Evolutionary conservation across 2,888 invertebrate genomes (phyloP), one percentile per base, ranked within the genome.

Genomic region (Mimachlamys varia): DNA sequence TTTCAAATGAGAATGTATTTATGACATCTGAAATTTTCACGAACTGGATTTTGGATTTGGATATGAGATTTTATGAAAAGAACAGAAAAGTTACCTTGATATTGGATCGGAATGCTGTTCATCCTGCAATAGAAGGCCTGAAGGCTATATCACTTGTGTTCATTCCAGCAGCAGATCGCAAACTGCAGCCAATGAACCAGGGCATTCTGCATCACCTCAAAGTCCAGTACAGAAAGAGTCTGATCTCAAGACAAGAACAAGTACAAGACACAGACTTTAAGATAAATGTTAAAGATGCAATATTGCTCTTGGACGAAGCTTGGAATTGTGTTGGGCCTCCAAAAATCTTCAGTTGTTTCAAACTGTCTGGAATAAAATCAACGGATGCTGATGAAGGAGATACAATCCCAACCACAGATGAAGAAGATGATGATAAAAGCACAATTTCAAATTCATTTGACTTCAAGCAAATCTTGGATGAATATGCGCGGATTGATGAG

Each of bases 1-100:
- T 76, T 76, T 76, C 76, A 76, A 76, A 27, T 76, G 17, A 76
- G 3, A 76, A 76, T 76, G 76, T 76, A 12, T 76, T 76, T 33
- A 76, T 76, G 76, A 76, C 76, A 33, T 76, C 76, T 22, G 76
- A 76, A 33, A 76, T 76, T 76, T 76, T 76, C 76, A 76, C 33
- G 0, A 27, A 76, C 10, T 76, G 76, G 76, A 76, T 76, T 76
- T 76, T 76, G 76, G 76, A 76, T 76, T 27, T 76, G 33, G 76
- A 76, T 76, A 22, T 33, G 33, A 76, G 27, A 27, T 76, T 76
- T 76, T 12, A 33, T 33, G 76, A 76, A 76, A 76, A 33, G 33
- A 76, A 76, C 76, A 27, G 76, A 76, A 76, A 33, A 27, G 76
- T 76, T 27, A 76, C 76, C 12, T 76, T 76, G 76, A 76, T 76